Base-by-base conservation (phyloP, 2,888 invertebrate genomes). In the Agrotis exclamationis region DNA sequence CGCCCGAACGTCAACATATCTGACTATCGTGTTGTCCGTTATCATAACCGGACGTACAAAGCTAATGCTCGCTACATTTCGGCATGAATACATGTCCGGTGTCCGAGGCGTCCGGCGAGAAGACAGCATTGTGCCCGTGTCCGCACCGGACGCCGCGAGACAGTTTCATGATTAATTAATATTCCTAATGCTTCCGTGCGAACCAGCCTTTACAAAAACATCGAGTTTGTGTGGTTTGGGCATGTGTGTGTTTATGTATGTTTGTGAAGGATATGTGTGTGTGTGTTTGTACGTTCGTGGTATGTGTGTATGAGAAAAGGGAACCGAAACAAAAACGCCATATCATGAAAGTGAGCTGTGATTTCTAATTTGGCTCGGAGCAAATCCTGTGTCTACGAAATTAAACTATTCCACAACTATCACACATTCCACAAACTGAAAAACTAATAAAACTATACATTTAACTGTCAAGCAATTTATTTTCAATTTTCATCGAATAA, bases 111-210 rank as follows among this genome's bases (percentile, higher is more conserved):
- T 81, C 81, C 81, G 82, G 71, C 63, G 68, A 56, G 73, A 57
- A 73, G 69, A 74, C 75, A 51, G 74, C 66, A 75, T 82, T 83
- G 78, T 79, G 67, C 56, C 45, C 48, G 76, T 66, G 72, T 76
- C 67, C 63, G 74, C 53, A 60, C 85, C 85, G 85, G 85, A 85
- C 80, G 67, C 64, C 14, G 44, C 18, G 66, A 74, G 82, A 79
- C 83, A 85, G 79, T 72, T 74, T 62, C 76, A 66, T 85, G 83
- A 85, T 85, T 82, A 83, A 85, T 85, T 85, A 83, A 79, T 77
- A 73, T 79, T 79, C 66, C 72, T 83, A 83, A 81, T 77, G 79
- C 79, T 84, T 84, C 84, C 79, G 70, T 76, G 63, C 69, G 54
- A 78, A 80, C 67, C 54, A 57, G 64, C 45, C 53, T 71, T 70